Conservation (phyloP, 1,140 invertebrate genomes). For the Glomeris maerens region DNA sequence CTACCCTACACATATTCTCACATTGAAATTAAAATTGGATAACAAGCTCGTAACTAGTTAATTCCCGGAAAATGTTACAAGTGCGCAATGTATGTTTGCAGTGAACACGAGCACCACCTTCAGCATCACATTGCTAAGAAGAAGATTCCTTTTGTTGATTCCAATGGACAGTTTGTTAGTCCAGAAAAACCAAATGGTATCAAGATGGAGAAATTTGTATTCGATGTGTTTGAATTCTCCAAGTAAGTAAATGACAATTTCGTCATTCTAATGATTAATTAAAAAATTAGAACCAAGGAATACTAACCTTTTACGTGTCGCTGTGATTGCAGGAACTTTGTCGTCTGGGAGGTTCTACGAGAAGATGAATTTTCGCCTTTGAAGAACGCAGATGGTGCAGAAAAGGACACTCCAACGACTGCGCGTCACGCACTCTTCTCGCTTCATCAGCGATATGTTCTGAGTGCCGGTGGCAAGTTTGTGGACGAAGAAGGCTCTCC, state of each 20-base stretch:
- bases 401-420: constrained; percentile 81
- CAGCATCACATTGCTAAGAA: constrained; percentile 93
- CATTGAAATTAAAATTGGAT: too few species aligned
- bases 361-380: constrained; percentile 93
- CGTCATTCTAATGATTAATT: not conserved
- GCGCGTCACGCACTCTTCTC: constrained; percentile 59
- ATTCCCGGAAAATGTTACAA: too few species aligned
- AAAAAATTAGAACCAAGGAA: not conserved
- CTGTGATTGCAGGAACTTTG: constrained; percentile 51
- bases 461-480: constrained; percentile 62
- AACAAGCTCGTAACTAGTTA: too few species aligned
- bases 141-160: constrained; percentile 80
- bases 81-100: constrained; percentile 21
- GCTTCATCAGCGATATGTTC: constrained; percentile 69
- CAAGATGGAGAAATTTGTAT: constrained; percentile 99
- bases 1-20: too few species aligned
- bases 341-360: constrained; percentile 80
- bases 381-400: constrained; percentile 77
- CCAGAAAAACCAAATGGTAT: constrained; percentile 84
- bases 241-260: constrained; percentile 34
- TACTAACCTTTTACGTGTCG: too few species aligned
- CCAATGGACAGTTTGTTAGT: constrained; percentile 49
- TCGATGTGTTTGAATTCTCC: constrained; percentile 92
- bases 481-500: constrained; percentile 34
- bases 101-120: constrained; percentile 50